Percentiles rank a stretch among this genome's conserved stretches.
phyloP scores from a whole-genome alignment of 2,113 vertebrate species.

The Corythornis vintsioides region DNA sequence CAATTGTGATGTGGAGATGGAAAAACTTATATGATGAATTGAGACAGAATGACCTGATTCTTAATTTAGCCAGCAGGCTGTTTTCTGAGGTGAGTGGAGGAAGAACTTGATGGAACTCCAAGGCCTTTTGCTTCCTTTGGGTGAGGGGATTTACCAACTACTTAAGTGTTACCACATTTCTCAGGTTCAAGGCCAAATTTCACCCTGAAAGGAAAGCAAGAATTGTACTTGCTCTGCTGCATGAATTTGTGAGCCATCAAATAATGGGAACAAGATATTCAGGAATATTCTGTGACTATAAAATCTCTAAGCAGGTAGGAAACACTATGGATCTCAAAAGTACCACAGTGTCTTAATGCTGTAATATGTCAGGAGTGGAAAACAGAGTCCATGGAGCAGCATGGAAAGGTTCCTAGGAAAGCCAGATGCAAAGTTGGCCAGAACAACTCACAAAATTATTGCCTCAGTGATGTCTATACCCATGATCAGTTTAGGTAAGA shows the following conservation, averaged over 20 bases:
- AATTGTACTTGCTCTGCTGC: neutral
- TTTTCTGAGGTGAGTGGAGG: neutral
- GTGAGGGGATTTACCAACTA: neutral
- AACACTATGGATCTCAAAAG: neutral
- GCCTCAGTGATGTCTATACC: no score
- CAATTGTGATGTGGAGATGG: neutral
- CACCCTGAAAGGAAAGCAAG: neutral
- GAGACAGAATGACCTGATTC: neutral
- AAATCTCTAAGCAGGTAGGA: neutral
- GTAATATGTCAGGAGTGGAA: neutral
- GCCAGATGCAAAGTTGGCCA: neutral
- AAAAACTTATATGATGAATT: neutral
- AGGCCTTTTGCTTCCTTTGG: neutral
- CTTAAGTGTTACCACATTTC: neutral
- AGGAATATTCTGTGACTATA: neutral
- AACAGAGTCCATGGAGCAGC: rapidly evolving
- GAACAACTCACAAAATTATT: neutral
- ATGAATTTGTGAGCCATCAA: neutral
- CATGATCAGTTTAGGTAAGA: neutral
- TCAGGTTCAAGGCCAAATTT: neutral
- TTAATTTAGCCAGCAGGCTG: neutral
- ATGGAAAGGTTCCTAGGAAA: neutral
- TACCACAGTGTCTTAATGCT: neutral
- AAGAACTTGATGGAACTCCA: constrained; percentile 22
- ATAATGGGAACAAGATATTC: neutral